A percentile compares a stretch with the other conserved stretches of the same genome.
These are phyloP conservation scores for Cygnus buccinator DNA, from an alignment of 2,113 vertebrate species.

Conservation along the genomic window DNA sequence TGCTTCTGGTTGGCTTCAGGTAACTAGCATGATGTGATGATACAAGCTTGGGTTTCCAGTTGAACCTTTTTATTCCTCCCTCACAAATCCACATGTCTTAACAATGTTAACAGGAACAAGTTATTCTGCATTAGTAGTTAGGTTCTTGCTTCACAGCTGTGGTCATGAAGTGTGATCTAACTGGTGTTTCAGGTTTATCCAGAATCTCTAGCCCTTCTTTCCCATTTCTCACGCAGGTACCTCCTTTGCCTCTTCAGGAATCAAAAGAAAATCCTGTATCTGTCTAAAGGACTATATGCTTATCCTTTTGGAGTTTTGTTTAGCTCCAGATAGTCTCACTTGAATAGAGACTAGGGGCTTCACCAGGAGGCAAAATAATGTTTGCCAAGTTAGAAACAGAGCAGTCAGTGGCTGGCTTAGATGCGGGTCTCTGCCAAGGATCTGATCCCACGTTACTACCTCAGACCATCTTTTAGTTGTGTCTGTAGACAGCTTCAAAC, in stretches of 20 bases:
- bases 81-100: background rate
- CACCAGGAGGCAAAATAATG: background rate
- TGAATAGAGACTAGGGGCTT: background rate
- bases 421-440: background rate
- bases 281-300: background rate
- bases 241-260: background rate
- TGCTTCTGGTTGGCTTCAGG: background rate
- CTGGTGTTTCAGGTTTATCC: slow-evolving; percentile 45
- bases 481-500: background rate
- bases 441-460: background rate
- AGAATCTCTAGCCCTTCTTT: background rate
- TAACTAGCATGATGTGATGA: background rate
- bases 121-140: slow-evolving; percentile 26
- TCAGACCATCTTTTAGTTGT: background rate
- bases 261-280: background rate
- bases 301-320: background rate
- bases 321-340: background rate
- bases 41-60: background rate
- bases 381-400: background rate
- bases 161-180: slow-evolving; percentile 7
- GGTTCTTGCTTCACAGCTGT: slow-evolving; percentile 36
- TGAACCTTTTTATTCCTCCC: slow-evolving; percentile 1
- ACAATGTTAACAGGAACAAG: slow-evolving; percentile 16
- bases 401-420: background rate
- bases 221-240: background rate